Base-by-base conservation (phyloP, 2,797 vertebrate genomes). In the Rhinatrema bivittatum region DNA sequence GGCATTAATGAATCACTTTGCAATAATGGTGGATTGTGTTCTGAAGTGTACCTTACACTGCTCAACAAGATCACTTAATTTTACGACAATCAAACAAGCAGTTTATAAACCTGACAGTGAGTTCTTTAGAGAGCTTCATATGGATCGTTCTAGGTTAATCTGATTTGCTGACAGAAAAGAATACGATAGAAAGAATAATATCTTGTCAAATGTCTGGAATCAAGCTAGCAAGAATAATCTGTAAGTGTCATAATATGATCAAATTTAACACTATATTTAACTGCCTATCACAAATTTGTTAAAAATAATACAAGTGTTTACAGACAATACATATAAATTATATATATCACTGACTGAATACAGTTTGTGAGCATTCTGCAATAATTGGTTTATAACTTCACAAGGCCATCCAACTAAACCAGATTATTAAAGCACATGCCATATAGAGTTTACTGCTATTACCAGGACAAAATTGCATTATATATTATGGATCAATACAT, bases 151-250 rank as follows among this genome's bases (percentile, higher is more conserved):
- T 19, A 37, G 39, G 29, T 49, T 48, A 55, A 48, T 52, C 53
- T 56, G 60, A 43, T 45, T 31, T 64, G 42, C 34, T 46, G 42
- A 64, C 16, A 49, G 24, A 53, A 47, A 66, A 68, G 41, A 69
- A 50, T 61, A 19, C 41, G 29, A 53, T 19, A 58, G 40, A 29
- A 57, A 55, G 39, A 44, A 71, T 74, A 52, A 65, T 56, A 56
- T 55, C 56, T 21, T 56, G 33, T 47, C n/a, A 66, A 36, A 46
- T 29, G 38, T 17, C 46, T 47, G 45, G 22, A 65, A 59, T 51
- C 39, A 57, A 52, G 62, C 65, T 32, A 62, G 36, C 14, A 29
- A 57, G 29, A 50, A 49, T 52, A 32, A 56, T 62, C 54, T 40
- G 48, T 50, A 62, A 57, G 25, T 38, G 56, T 32, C 33, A 39